phyloP scores from a whole-genome alignment of 2,113 vertebrate species.

The Seriola rivoliana region DNA sequence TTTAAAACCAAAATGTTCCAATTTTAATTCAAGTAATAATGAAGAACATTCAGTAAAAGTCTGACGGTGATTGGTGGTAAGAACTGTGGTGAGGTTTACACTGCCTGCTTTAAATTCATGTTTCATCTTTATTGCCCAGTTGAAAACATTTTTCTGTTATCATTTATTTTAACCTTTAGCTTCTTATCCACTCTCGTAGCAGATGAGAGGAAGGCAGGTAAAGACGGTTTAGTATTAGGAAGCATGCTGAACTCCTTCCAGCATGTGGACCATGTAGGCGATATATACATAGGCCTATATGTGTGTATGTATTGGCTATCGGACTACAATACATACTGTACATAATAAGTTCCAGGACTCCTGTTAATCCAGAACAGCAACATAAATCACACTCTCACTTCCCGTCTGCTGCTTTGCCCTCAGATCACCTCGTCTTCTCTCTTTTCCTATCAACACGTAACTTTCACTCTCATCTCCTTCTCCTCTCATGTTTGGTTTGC shows the following conservation, averaged over 20 bases:
- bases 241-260: background rate
- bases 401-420: background rate
- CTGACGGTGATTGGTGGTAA: too few relatives aligned
- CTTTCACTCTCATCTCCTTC: background rate
- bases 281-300: background rate
- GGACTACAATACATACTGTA: background rate
- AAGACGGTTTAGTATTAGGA: background rate
- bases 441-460: background rate
- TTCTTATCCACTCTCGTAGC: background rate
- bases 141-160: background rate
- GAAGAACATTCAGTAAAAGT: too few relatives aligned
- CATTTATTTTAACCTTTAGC: background rate
- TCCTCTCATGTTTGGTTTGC: background rate
- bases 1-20: too few relatives aligned
- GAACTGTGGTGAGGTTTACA: too few relatives aligned
- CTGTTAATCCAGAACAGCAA: background rate
- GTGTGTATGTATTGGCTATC: background rate
- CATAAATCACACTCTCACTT: constrained; percentile 3
- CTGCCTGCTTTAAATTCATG: too few relatives aligned
- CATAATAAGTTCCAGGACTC: constrained; percentile 3
- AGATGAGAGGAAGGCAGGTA: background rate
- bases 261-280: background rate
- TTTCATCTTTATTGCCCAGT: too few relatives aligned
- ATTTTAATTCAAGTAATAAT: too few relatives aligned
- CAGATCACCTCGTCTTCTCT: background rate